Evolutionary conservation across 2,797 vertebrate genomes (phyloP).

Genomic region (Natrix natrix): DNA sequence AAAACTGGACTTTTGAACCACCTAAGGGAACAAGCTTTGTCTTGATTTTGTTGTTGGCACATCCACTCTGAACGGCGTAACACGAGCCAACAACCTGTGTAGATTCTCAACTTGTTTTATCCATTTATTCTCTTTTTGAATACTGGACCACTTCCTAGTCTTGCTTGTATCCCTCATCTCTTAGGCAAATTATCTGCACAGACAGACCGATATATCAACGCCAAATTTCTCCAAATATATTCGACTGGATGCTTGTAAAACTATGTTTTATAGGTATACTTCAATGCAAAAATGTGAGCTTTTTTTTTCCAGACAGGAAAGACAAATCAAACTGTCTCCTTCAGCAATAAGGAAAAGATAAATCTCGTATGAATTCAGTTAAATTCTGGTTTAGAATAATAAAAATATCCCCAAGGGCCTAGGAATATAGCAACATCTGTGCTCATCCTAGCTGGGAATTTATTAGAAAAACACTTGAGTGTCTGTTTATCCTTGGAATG

Average conservation of each 20-base stretch:
- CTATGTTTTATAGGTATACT: neutral
- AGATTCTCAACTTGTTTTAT: neutral
- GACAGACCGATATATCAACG: neutral
- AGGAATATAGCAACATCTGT: neutral
- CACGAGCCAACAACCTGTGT: neutral
- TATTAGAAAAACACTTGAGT: neutral
- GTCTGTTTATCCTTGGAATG: neutral
- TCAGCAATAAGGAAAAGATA: neutral
- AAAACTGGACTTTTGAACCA: neutral
- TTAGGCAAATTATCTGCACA: neutral
- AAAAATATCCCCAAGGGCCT: neutral
- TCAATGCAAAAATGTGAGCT: neutral
- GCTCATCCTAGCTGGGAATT: neutral
- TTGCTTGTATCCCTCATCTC: neutral
- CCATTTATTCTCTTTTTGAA: neutral
- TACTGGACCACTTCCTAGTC: neutral
- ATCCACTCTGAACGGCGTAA: neutral
- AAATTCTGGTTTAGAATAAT: neutral
- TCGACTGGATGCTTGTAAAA: neutral
- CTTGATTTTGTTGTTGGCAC: neutral
- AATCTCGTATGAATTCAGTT: neutral
- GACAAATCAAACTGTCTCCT: neutral
- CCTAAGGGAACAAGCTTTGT: neutral
- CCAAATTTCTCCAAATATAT: neutral
- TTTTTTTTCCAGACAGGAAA: neutral